Conservation (phyloP, 2,113 vertebrate genomes). For the Dipodomys ordii region DNA sequence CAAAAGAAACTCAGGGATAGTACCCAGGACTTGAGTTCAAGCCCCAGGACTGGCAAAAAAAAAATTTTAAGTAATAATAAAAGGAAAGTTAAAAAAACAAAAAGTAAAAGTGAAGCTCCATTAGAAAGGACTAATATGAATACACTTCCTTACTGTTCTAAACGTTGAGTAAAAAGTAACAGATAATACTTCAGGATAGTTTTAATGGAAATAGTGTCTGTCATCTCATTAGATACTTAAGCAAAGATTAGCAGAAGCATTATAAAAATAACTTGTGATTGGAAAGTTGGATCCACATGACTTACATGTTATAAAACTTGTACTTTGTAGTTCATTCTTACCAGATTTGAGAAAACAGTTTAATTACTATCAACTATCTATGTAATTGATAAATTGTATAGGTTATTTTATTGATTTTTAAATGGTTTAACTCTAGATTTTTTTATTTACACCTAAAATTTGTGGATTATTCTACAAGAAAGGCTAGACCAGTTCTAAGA, state of each 20-base stretch:
- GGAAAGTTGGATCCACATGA: neutral
- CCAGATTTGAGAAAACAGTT: slow-evolving; percentile 31
- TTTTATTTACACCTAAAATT: slow-evolving; percentile 23
- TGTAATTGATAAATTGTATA: neutral
- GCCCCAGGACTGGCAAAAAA: neutral
- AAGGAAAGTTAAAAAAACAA: no score
- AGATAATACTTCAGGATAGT: neutral
- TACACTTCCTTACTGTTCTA: neutral
- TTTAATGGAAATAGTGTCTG: slow-evolving; percentile 42
- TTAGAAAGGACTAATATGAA: slow-evolving; percentile 19
- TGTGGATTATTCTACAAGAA: neutral
- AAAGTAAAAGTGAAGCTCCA: neutral
- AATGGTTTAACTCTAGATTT: neutral
- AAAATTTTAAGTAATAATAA: neutral
- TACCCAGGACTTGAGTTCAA: no score
- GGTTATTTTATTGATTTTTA: slow-evolving; percentile 39
- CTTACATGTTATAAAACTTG: neutral
- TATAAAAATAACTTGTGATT: slow-evolving; percentile 15
- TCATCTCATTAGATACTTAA: slow-evolving; percentile 44
- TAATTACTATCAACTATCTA: neutral
- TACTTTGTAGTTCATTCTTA: neutral
- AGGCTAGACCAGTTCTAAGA: neutral
- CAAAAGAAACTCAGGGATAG: no score
- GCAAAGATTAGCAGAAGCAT: neutral
- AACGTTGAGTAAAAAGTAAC: slow-evolving; percentile 33